phyloP scores from a whole-genome alignment of 2,888 invertebrate genomes.

The Eucriotettix oculatus region DNA sequence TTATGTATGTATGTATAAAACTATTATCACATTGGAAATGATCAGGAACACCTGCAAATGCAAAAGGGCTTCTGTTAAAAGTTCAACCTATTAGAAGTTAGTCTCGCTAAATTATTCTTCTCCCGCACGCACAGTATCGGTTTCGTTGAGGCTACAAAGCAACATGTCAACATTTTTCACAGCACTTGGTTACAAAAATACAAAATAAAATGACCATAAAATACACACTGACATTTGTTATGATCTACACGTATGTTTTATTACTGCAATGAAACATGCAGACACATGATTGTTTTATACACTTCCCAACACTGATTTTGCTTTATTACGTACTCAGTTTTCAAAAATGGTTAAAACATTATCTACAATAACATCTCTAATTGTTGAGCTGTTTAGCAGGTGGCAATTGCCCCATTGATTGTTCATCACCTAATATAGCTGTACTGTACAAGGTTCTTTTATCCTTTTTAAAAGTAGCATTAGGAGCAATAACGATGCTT shows the following conservation, averaged over 20 bases:
- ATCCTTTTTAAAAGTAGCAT: conserved; percentile 1
- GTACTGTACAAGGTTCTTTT: conserved; percentile 4
- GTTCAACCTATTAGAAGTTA: background rate
- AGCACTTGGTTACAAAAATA: conserved; percentile 15
- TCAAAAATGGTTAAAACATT: background rate
- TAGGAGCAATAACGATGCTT: conserved; percentile 1
- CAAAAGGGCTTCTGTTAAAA: background rate
- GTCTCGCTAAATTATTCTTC: background rate
- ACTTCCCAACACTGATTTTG: background rate
- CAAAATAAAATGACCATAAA: conserved; percentile 13
- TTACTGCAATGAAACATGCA: background rate
- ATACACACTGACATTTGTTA: conserved; percentile 11
- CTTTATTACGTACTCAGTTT: background rate
- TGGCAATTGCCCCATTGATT: conserved; percentile 9
- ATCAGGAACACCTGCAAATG: background rate
- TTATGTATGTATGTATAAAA: background rate
- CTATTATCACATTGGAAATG: background rate
- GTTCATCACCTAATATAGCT: conserved; percentile 11
- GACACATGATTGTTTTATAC: background rate
- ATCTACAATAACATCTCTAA: conserved; percentile 1
- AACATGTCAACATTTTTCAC: conserved; percentile 11
- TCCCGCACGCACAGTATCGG: background rate
- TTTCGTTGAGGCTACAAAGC: conserved; percentile 12
- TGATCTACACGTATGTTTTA: conserved; percentile 2
- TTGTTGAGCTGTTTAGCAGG: conserved; percentile 12